phyloP scores from a whole-genome alignment of 92 coral and sea anemone species.

The Parazoanthus atlanticus region DNA sequence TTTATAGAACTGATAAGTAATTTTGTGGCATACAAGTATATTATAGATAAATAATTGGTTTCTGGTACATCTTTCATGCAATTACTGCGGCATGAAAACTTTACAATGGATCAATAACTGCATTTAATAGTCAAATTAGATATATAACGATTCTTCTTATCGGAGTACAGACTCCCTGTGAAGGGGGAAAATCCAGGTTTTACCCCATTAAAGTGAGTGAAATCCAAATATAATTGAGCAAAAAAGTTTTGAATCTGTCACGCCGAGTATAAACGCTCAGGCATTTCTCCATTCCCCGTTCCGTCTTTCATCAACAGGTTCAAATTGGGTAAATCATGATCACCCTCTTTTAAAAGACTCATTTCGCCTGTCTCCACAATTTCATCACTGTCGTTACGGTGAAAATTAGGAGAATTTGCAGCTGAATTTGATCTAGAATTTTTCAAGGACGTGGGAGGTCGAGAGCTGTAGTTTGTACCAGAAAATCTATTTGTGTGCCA shows the following conservation, averaged over 20 bases:
- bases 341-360: background rate
- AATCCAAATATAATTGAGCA: background rate
- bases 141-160: background rate
- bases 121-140: background rate
- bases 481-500: conserved; percentile 13
- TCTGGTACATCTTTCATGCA: background rate
- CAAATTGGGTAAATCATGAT: background rate
- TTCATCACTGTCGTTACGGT: background rate
- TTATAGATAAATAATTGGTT: background rate
- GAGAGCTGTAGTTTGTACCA: background rate
- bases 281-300: background rate
- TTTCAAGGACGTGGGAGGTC: background rate
- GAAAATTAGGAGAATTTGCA: background rate
- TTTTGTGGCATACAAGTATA: background rate
- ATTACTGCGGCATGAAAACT: background rate
- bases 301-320: background rate
- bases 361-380: background rate
- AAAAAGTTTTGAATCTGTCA: background rate
- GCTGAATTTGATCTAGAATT: conserved; percentile 14
- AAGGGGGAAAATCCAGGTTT: background rate
- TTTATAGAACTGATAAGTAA: background rate
- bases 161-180: background rate
- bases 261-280: conserved; percentile 7
- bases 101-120: background rate
- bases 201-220: background rate